Base-by-base conservation (phyloP, 2,113 vertebrate species). In the Aphelocoma coerulescens region DNA sequence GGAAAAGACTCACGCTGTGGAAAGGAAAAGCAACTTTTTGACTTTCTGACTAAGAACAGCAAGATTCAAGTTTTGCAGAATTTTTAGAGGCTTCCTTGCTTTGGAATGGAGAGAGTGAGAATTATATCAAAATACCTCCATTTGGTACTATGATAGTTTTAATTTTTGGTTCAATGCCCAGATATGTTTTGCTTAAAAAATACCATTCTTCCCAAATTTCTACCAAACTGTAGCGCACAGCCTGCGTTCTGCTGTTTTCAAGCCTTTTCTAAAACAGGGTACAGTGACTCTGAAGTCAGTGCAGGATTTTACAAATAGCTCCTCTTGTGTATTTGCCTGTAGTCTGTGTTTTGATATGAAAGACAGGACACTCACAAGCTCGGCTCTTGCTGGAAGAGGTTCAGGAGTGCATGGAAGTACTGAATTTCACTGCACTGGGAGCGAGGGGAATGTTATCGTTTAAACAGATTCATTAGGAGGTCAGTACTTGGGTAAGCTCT, bases 401-500 rank as follows among this genome's bases (percentile, higher is more conserved):
- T 89, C 1, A 6, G 71, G 43, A 85, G 22, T 46, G n/a, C 69
- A 5, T 20, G n/a, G 11, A 61, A 16, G 49, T 14, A 7, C 32
- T 61, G 54, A 43, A 65, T 91, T 82, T 76, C 65, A n/a, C 55
- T 0, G 10, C 72, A 7, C 9, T 12, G 35, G 43, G 72, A 63
- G 19, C 0, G 2, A 80, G 63, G 16, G n/a, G 43, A 69, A 32
- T 74, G 39, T 61, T 93, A 33, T 0, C 0, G 0, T 85, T 89
- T 78, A 71, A 90, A 91, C 43, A 88, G 75, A 85, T 90, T 77
- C 49, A 24, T 59, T 52, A 77, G 92, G 77, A 95, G 91, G 76
- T 85, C 88, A 73, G 61, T 61, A 54, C 62, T 87, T 87, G 1
- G 3, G 81, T 57, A 72, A 94, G 66, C 76, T 91, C 88, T 86